A percentile compares a stretch with the other conserved stretches of the same genome.
These are phyloP conservation scores for Lipophrys pholis DNA, from an alignment of 2,113 vertebrate species.

Conservation along the genomic window DNA sequence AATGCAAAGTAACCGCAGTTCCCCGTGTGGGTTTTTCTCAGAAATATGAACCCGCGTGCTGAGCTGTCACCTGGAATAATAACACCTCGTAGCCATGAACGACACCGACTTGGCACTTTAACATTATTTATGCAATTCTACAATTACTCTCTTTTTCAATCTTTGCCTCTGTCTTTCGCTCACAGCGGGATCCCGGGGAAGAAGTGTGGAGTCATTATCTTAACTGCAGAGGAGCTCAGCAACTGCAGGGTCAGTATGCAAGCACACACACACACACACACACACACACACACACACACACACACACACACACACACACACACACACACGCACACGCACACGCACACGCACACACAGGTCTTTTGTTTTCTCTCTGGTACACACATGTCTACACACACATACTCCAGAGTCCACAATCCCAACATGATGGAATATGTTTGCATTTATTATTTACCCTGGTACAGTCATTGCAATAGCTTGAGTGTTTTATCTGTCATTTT, in stretches of 20 bases:
- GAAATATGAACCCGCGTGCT: constrained; percentile 9
- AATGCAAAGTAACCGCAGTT: background rate
- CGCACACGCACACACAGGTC: no score
- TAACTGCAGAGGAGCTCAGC: constrained; percentile 84
- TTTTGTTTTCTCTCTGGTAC: no score
- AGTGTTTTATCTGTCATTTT: background rate
- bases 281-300: background rate
- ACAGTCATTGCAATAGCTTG: constrained; percentile 6
- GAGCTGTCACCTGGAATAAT: constrained; percentile 19
- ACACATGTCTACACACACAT: no score
- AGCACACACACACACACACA: constrained; percentile 29
- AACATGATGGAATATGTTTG: background rate
- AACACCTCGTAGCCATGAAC: constrained; percentile 30
- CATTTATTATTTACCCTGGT: background rate
- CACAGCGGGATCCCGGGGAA: constrained; percentile 84
- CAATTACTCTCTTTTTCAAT: constrained; percentile 39
- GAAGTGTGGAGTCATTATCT: constrained; percentile 84
- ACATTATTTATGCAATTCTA: constrained; percentile 49
- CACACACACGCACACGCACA: no score
- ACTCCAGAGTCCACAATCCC: no score
- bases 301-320: no score
- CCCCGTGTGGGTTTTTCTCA: constrained; percentile 10
- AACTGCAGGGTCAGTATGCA: constrained; percentile 83
- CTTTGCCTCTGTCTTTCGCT: constrained; percentile 42
- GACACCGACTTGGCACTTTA: constrained; percentile 44